These are phyloP conservation scores for Apostichopus leukothele DNA, from an alignment of 53 echinoderm and acorn worm species.

Conservation along the genomic window DNA sequence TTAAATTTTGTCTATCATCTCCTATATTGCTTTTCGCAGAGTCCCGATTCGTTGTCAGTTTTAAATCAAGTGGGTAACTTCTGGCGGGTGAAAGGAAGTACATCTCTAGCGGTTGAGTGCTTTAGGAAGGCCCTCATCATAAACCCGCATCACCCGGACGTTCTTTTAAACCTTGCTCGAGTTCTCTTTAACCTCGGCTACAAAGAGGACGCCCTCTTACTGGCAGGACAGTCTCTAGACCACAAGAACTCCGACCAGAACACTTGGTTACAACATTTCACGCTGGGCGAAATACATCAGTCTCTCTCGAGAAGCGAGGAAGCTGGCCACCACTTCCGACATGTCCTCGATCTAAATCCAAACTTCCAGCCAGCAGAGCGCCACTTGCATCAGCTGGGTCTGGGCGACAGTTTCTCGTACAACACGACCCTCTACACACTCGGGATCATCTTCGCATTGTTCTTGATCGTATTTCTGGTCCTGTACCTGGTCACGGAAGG, in stretches of 20 bases:
- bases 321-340: slow-evolving; percentile 77
- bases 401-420: slow-evolving; percentile 54
- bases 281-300: slow-evolving; percentile 88
- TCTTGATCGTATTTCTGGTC: slow-evolving; percentile 75
- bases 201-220: slow-evolving; percentile 71
- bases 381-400: slow-evolving; percentile 74
- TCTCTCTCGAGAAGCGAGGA: slow-evolving; percentile 73
- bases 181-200: slow-evolving; percentile 92
- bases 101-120: slow-evolving; percentile 89
- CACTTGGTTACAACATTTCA: slow-evolving; percentile 96
- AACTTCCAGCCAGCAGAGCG: slow-evolving; percentile 91
- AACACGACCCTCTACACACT: slow-evolving; percentile 91
- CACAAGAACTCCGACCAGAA: slow-evolving; percentile 86
- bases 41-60: slow-evolving; percentile 82
- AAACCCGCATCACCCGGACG: slow-evolving; percentile 86
- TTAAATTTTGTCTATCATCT: neutral
- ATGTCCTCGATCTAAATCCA: slow-evolving; percentile 88
- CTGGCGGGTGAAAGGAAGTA: slow-evolving; percentile 95
- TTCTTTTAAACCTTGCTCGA: slow-evolving; percentile 89
- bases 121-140: slow-evolving; percentile 88
- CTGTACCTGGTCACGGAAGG: slow-evolving; percentile 80
- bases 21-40: slow-evolving; percentile 54
- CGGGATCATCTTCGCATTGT: slow-evolving; percentile 78
- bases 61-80: slow-evolving; percentile 98
- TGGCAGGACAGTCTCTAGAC: slow-evolving; percentile 80